phyloP scores from a whole-genome alignment of 2,113 vertebrate genomes.

The Pampusana beccarii region DNA sequence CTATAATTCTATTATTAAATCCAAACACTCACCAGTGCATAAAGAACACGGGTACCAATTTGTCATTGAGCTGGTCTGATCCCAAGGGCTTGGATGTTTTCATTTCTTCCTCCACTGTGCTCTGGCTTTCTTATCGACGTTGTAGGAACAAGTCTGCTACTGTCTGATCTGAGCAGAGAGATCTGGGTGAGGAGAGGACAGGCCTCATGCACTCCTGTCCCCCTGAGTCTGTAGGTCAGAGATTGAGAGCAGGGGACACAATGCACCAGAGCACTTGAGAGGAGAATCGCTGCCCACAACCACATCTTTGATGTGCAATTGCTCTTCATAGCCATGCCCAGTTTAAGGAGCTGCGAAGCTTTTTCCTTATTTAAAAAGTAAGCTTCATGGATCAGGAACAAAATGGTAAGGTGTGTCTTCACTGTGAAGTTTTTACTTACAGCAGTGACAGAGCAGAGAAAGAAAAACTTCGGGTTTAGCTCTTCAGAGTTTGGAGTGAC shows the following conservation, averaged over 20 bases:
- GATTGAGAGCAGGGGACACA: neutral
- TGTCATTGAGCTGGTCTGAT: neutral
- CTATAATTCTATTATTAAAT: neutral
- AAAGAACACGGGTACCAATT: rapidly evolving
- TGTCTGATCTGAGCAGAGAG: neutral
- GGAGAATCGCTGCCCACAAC: neutral
- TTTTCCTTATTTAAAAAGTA: neutral
- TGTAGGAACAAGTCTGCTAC: neutral
- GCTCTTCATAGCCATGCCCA: neutral
- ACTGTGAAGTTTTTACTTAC: neutral
- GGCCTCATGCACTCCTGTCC: neutral
- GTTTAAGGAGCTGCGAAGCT: neutral
- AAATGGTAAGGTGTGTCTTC: neutral
- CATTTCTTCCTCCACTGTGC: neutral
- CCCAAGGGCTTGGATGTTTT: neutral
- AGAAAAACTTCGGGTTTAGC: neutral
- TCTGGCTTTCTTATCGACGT: neutral
- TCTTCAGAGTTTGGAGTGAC: neutral
- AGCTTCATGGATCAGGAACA: neutral
- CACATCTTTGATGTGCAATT: neutral
- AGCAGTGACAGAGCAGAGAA: neutral
- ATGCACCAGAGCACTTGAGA: neutral
- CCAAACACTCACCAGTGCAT: rapidly evolving
- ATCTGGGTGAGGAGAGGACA: neutral
- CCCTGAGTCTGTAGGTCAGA: neutral